Evolutionary conservation across 2,113 vertebrate species (phyloP).

Genomic region (Callipepla squamata): DNA sequence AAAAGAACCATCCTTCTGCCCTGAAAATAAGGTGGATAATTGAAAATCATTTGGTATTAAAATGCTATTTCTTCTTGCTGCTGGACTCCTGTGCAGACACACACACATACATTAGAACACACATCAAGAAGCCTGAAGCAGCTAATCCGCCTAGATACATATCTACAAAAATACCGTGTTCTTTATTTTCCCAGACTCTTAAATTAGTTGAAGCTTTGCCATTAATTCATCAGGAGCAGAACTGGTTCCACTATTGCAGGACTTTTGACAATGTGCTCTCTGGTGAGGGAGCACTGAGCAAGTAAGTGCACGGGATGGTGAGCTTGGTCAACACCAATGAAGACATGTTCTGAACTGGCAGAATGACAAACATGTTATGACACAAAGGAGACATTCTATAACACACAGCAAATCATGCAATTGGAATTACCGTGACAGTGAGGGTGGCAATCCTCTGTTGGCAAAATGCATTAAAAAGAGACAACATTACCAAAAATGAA

Average conservation of each 20-base stretch:
- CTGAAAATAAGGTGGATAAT: background rate
- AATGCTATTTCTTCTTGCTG: background rate
- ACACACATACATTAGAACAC: background rate
- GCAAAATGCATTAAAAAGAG: conserved; percentile 79
- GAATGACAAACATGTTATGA: conserved; percentile 48
- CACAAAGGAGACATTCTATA: conserved; percentile 33
- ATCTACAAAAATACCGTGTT: background rate
- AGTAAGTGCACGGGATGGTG: background rate
- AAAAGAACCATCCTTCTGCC: background rate
- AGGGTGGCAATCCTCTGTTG: conserved; percentile 98
- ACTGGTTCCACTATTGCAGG: background rate
- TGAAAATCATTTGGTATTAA: background rate
- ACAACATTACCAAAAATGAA: conserved; percentile 75
- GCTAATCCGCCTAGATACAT: background rate
- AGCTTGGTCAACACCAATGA: background rate
- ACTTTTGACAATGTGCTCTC: background rate
- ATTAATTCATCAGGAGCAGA: conserved; percentile 42
- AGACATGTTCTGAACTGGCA: conserved; percentile 12
- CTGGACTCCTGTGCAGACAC: background rate
- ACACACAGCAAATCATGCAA: conserved; percentile 71
- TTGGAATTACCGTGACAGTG: conserved; percentile 95
- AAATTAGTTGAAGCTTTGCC: background rate
- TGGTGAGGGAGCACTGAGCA: background rate
- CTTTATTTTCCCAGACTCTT: background rate
- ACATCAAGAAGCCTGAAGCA: background rate